Percentiles rank a stretch among this genome's conserved stretches.
phyloP scores from a whole-genome alignment of 2,797 vertebrate species.

The Liasis olivaceus region DNA sequence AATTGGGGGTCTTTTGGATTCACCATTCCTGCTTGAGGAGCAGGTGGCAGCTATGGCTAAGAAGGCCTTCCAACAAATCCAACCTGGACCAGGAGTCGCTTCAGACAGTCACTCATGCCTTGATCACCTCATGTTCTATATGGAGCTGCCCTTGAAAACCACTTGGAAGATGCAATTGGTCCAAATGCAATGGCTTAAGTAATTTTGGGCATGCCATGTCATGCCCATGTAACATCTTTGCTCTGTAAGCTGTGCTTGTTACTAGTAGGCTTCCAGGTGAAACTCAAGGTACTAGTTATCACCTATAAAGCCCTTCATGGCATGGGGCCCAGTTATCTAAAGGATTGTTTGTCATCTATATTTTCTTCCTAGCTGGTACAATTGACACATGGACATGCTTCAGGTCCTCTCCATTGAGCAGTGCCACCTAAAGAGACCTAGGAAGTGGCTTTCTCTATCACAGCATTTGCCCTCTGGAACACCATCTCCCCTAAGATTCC shows the following conservation, averaged over 20 bases:
- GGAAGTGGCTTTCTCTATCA: not conserved
- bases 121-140: not conserved
- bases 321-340: not conserved
- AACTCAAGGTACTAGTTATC: not conserved
- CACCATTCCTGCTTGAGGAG: not conserved
- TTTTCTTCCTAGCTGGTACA: not conserved
- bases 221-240: not conserved
- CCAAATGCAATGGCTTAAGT: not conserved
- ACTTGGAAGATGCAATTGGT: not conserved
- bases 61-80: not conserved
- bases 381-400: not conserved
- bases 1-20: not conserved
- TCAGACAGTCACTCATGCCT: not conserved
- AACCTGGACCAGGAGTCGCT: not conserved
- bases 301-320: not conserved
- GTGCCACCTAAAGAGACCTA: not conserved
- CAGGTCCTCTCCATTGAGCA: not conserved
- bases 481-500: not conserved
- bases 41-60: not conserved
- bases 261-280: not conserved
- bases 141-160: not conserved
- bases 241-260: not conserved
- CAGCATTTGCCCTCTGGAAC: not conserved
- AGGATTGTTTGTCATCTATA: not conserved
- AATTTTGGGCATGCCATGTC: not conserved